Base-by-base conservation (phyloP, 92 coral and sea anemone species). In the Pocillopora meandrina region DNA sequence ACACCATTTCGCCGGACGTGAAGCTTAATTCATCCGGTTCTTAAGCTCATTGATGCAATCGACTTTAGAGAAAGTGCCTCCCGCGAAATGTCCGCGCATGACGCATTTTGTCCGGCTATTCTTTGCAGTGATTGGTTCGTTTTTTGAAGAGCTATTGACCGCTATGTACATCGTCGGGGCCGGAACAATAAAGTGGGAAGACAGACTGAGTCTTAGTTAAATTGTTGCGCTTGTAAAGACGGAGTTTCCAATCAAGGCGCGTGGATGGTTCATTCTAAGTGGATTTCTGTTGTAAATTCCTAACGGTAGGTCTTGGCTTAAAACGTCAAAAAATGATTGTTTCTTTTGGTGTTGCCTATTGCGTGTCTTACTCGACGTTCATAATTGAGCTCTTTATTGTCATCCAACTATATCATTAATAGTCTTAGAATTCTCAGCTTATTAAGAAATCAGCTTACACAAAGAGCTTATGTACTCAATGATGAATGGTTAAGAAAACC, bases 21-120 rank as follows among this genome's bases (percentile, higher is more conserved):
- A 58, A 81, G 85, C 20, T 69, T 71, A 18, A 71, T 26, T 81
- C 77, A 81, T 81, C 85, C 85, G 85, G 85, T 58, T 81, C 55
- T 12, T 6, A 19, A 69, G 21, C 9, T 16, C 49, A 42, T 71
- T 69, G 60, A 81, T 81, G 75, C 65, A 71, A 81, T 80, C 84
- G 67, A 35, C 9, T 67, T 56, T 20, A 35, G 36, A 5, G 60
- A 49, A 18, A 16, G 31, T 60, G 31, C 16, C 18, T 59, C 77
- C 61, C 85, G 56, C 85, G 52, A 55, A 76, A 56, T 56, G 21
- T 57, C 55, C 7, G 36, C 68, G 33, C 7, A n/a, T 26, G 68
- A 63, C 65, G 56, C 10, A 12, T 58, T 3, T 70, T 71, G 76
- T 77, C 59, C 69, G 70, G 42, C 66, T 71, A 20, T 58, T 59